Percentiles rank a stretch among this genome's conserved stretches.
These are phyloP conservation scores for Pocota personata DNA, from an alignment of 2,888 invertebrate genomes.

Conservation along the genomic window DNA sequence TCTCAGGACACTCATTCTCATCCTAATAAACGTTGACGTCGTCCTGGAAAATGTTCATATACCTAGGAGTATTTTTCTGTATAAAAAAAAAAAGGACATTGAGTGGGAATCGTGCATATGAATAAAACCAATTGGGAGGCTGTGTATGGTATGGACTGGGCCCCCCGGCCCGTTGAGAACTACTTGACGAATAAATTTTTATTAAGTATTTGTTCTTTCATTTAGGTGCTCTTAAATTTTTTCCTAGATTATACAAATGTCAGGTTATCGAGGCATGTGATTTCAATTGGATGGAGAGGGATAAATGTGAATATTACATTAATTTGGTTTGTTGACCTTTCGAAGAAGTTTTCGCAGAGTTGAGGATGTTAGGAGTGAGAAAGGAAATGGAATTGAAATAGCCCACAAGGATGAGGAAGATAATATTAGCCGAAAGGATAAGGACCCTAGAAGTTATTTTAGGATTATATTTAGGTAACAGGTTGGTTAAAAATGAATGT, in stretches of 20 bases:
- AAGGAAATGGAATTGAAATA: neutral
- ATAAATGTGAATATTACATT: constrained; percentile 22
- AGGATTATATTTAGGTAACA: neutral
- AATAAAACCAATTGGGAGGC: constrained; percentile 57
- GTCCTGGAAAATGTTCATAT: constrained; percentile 35
- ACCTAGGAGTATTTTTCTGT: neutral
- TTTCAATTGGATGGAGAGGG: constrained; percentile 40
- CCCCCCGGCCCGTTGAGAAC: constrained; percentile 18
- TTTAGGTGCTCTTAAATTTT: constrained; percentile 61
- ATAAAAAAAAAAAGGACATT: constrained; percentile 54
- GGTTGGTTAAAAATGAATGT: neutral
- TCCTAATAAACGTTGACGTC: constrained; percentile 55
- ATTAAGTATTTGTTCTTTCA: constrained; percentile 56
- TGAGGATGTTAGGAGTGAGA: neutral
- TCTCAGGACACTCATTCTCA: constrained; percentile 53
- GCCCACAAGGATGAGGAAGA: neutral
- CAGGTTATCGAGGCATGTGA: constrained; percentile 63
- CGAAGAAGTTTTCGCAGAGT: neutral
- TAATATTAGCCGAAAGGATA: neutral
- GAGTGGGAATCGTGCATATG: constrained; percentile 69
- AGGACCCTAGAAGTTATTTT: neutral
- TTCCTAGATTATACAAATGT: constrained; percentile 56
- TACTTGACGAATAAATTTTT: constrained; percentile 45
- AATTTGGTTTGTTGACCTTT: constrained; percentile 49
- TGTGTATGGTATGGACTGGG: constrained; percentile 41